These are phyloP conservation scores for Cryptus armator DNA, from an alignment of 2,888 invertebrate species.

Conservation along the genomic window DNA sequence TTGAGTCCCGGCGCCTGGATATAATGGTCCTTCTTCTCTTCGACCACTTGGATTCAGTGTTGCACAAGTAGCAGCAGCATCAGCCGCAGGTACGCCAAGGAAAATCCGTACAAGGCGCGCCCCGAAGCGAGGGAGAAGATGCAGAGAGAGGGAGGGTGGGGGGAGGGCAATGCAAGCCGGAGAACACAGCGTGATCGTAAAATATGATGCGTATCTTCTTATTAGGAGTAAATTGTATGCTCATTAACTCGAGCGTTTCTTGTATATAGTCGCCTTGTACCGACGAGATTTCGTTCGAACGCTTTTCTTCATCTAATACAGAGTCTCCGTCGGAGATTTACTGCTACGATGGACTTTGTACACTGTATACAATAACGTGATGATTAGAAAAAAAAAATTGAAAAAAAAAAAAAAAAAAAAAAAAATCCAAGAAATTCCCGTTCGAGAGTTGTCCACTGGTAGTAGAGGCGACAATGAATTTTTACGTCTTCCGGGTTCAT, in stretches of 20 bases:
- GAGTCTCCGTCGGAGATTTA: conserved; percentile 26
- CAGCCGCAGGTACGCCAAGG: conserved; percentile 42
- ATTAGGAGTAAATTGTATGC: conserved; percentile 83
- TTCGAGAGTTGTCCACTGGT: not conserved
- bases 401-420: conserved; percentile 4
- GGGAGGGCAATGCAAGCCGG: conserved; percentile 6
- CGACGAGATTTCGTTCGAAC: conserved; percentile 44
- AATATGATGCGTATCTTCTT: conserved; percentile 83
- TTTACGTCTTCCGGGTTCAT: conserved; percentile 32
- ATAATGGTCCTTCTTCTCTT: conserved; percentile 54
- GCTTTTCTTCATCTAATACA: conserved; percentile 35
- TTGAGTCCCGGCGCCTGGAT: conserved; percentile 57
- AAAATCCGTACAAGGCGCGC: conserved; percentile 66
- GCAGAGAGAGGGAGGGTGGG: no score
- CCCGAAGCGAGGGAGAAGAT: conserved; percentile 32
- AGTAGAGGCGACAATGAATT: conserved; percentile 30
- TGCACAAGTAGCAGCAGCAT: conserved; percentile 29
- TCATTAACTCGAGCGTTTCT: conserved; percentile 76
- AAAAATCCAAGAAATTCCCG: conserved; percentile 17
- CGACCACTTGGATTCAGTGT: conserved; percentile 40
- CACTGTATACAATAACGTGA: conserved; percentile 12
- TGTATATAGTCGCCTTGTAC: conserved; percentile 43
- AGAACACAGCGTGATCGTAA: conserved; percentile 77
- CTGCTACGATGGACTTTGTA: not conserved
- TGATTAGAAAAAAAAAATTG: not conserved